Evolutionary conservation across 2,888 invertebrate species (phyloP).

Genomic region (Notocelia uddmanniana): DNA sequence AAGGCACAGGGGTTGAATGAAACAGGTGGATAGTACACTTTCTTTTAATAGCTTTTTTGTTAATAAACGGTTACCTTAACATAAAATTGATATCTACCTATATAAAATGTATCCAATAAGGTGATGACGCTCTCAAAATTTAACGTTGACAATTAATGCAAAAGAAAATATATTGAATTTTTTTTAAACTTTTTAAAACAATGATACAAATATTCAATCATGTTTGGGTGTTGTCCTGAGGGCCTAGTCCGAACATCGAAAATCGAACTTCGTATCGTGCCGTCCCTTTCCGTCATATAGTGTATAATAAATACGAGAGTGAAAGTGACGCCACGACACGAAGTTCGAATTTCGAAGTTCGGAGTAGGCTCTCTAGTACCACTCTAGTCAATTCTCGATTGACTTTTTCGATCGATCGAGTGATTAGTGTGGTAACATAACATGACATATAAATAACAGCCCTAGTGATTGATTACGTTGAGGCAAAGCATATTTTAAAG

Average conservation of each 20-base stretch:
- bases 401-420: not conserved
- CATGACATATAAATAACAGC: not conserved
- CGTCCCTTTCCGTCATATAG: too few relatives aligned
- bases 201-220: not conserved
- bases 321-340: too few relatives aligned
- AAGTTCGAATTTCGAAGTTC: too few relatives aligned
- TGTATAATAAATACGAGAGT: too few relatives aligned
- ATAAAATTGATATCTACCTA: slow-evolving; percentile 63
- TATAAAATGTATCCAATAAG: slow-evolving; percentile 66
- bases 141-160: slow-evolving; percentile 50
- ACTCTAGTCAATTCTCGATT: not conserved
- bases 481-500: not conserved
- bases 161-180: slow-evolving; percentile 66
- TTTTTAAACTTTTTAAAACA: slow-evolving; percentile 53
- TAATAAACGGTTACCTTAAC: slow-evolving; percentile 78
- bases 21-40: slow-evolving; percentile 58
- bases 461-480: not conserved
- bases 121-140: slow-evolving; percentile 47
- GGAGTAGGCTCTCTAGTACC: too few relatives aligned
- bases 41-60: slow-evolving; percentile 81
- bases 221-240: not conserved
- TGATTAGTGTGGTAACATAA: not conserved
- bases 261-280: too few relatives aligned
- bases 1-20: slow-evolving; percentile 47
- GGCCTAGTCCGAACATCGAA: too few relatives aligned